These are phyloP conservation scores for Cryptus armator DNA, from an alignment of 2,888 invertebrate species.

Conservation along the genomic window DNA sequence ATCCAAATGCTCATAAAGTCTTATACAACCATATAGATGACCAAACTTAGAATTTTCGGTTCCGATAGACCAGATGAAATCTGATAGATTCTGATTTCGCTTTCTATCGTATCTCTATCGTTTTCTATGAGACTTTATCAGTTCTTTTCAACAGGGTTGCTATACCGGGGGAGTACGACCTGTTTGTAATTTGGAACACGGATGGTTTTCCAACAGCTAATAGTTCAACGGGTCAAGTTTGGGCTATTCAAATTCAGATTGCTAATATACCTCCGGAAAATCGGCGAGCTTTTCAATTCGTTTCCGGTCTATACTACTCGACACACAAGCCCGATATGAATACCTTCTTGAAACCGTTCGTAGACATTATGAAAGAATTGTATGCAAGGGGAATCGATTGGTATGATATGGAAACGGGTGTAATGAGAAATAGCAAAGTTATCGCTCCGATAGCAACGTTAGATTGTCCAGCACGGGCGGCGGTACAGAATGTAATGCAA, in stretches of 20 bases:
- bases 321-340: slow-evolving; percentile 49
- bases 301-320: slow-evolving; percentile 36
- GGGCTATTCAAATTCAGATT: slow-evolving; percentile 51
- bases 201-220: slow-evolving; percentile 35
- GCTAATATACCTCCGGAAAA: slow-evolving; percentile 38
- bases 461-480: slow-evolving; percentile 48
- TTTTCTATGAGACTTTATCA: too few species aligned
- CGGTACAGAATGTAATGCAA: slow-evolving; percentile 54
- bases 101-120: too few species aligned
- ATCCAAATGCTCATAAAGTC: too few species aligned
- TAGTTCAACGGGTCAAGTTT: slow-evolving; percentile 43
- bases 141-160: too few species aligned
- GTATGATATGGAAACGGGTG: too few species aligned
- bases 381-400: too few species aligned
- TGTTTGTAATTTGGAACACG: slow-evolving; percentile 46
- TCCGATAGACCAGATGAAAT: too few species aligned
- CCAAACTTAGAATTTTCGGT: too few species aligned
- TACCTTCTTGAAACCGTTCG: slow-evolving; percentile 56
- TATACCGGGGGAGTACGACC: slow-evolving; percentile 24
- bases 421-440: too few species aligned
- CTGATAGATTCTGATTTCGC: too few species aligned
- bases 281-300: slow-evolving; percentile 37
- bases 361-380: not conserved
- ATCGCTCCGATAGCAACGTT: not conserved
- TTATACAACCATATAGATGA: too few species aligned